These are phyloP conservation scores for Drosophila athabasca DNA, from an alignment of 1,140 invertebrate species.

Conservation along the genomic window DNA sequence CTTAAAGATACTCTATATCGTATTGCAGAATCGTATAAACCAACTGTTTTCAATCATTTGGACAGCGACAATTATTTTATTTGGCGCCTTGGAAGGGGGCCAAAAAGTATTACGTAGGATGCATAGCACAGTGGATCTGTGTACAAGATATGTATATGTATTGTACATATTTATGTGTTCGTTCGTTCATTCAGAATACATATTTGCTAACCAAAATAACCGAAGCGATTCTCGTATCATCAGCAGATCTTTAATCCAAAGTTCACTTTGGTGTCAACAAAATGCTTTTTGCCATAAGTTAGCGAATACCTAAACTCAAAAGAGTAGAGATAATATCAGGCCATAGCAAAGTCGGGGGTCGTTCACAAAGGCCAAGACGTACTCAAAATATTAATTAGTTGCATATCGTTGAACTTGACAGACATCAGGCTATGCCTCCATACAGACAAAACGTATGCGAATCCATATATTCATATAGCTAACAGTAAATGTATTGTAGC, in stretches of 20 bases:
- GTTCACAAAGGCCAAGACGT: constrained; percentile 33
- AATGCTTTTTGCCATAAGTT: too few species aligned
- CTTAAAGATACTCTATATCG: constrained; percentile 19
- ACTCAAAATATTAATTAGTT: constrained; percentile 45
- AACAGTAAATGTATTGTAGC: constrained; percentile 16
- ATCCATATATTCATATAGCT: neutral
- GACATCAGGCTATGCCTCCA: constrained; percentile 28
- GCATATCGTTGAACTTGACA: constrained; percentile 21
- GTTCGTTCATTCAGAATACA: constrained; percentile 22
- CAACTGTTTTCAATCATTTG: constrained; percentile 34
- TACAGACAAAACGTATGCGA: too few species aligned
- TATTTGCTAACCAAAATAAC: constrained; percentile 37
- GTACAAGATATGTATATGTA: neutral
- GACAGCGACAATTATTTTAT: constrained; percentile 20
- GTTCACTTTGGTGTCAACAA: constrained; percentile 33
- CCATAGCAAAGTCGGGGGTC: constrained; percentile 32
- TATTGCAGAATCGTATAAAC: neutral
- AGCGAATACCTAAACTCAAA: too few species aligned
- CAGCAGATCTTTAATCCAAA: constrained; percentile 18
- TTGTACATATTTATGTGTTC: constrained; percentile 2
- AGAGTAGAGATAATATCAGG: constrained; percentile 13
- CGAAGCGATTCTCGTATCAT: neutral
- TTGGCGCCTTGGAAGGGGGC: constrained; percentile 23
- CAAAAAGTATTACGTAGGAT: constrained; percentile 43
- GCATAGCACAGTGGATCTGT: constrained; percentile 17